Evolutionary conservation across 2,113 vertebrate species (phyloP).

Genomic region (Gambusia holbrooki): DNA sequence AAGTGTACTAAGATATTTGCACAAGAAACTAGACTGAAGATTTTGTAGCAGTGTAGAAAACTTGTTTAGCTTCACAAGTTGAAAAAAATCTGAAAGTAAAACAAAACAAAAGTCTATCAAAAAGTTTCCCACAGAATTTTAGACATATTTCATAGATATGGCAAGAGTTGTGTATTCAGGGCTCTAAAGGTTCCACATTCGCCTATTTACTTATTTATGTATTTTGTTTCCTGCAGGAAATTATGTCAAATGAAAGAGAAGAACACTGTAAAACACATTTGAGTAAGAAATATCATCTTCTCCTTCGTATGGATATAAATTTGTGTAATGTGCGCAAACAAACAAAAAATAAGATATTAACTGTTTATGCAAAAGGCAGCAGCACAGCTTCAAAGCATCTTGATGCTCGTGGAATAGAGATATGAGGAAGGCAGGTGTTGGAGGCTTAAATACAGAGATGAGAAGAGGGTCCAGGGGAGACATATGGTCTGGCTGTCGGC

Average conservation of each 20-base stretch:
- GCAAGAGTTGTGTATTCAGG: not conserved
- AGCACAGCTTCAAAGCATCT: constrained; percentile 9
- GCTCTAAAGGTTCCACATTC: not conserved
- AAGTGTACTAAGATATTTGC: too few relatives aligned
- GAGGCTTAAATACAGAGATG: constrained; percentile 44
- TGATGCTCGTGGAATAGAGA: constrained; percentile 24
- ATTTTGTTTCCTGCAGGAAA: not conserved
- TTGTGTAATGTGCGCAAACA: not conserved
- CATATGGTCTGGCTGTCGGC: constrained; percentile 51
- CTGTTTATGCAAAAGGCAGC: constrained; percentile 8
- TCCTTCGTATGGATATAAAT: not conserved
- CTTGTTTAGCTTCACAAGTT: not conserved
- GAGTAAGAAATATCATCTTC: not conserved
- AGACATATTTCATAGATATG: not conserved
- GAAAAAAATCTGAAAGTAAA: constrained; percentile 8
- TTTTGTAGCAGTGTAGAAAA: too few relatives aligned
- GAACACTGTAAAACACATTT: not conserved
- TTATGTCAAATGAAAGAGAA: not conserved
- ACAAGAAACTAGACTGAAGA: too few relatives aligned
- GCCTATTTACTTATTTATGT: constrained; percentile 3
- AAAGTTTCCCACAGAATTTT: not conserved
- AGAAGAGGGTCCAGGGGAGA: constrained; percentile 40
- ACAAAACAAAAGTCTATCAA: not conserved
- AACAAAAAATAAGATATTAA: constrained; percentile 3
- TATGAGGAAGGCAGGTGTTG: constrained; percentile 42